Conservation (phyloP, 2,888 invertebrate species). For the Microctonus brassicae region DNA sequence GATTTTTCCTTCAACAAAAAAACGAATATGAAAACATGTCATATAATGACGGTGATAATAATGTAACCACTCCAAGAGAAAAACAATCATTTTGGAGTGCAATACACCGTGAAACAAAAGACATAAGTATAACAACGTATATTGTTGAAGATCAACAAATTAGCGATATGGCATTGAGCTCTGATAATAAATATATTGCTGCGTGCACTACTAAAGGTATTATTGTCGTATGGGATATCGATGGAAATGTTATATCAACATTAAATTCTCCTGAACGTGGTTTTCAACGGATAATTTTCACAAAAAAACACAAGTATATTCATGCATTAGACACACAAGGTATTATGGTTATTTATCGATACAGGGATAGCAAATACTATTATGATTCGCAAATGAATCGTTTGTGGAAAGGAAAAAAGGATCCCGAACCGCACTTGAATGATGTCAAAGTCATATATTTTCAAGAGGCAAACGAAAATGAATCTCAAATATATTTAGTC, state of each 20-base stretch:
- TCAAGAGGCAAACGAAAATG: slow-evolving; percentile 39
- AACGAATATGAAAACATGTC: slow-evolving; percentile 43
- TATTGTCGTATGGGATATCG: slow-evolving; percentile 58
- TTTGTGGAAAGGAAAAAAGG: not conserved
- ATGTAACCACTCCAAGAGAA: slow-evolving; percentile 56
- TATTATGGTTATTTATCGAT: slow-evolving; percentile 48
- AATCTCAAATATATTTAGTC: slow-evolving; percentile 54
- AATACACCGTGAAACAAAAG: slow-evolving; percentile 51
- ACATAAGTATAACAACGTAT: slow-evolving; percentile 56
- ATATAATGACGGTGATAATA: not conserved
- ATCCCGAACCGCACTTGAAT: slow-evolving; percentile 32
- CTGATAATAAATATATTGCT: slow-evolving; percentile 53
- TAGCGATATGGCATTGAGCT: slow-evolving; percentile 42
- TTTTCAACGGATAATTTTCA: slow-evolving; percentile 48
- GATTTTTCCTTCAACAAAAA: slow-evolving; percentile 64
- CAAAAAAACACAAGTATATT: slow-evolving; percentile 49
- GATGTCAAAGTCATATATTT: slow-evolving; percentile 55
- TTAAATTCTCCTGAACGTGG: slow-evolving; percentile 31
- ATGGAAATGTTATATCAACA: slow-evolving; percentile 46
- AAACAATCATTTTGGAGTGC: slow-evolving; percentile 59
- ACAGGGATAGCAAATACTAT: not conserved
- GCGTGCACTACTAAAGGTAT: slow-evolving; percentile 58
- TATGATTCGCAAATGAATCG: slow-evolving; percentile 52
- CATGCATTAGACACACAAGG: slow-evolving; percentile 60
- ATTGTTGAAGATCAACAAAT: slow-evolving; percentile 52